Conservation (phyloP, 2,888 invertebrate genomes). For the Strigamia maritima region DNA sequence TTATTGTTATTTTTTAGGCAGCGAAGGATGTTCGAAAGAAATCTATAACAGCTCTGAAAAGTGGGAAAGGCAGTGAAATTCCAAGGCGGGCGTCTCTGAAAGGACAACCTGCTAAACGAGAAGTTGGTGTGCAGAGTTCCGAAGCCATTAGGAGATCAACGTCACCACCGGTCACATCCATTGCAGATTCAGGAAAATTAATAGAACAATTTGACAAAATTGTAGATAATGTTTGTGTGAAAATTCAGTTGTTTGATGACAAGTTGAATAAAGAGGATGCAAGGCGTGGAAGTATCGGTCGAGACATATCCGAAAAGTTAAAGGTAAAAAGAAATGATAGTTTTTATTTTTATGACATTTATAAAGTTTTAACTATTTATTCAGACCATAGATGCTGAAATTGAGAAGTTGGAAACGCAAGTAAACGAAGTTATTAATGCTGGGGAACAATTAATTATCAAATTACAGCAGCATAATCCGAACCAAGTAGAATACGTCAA, state of each 20-base stretch:
- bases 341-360: not conserved
- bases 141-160: not conserved
- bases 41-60: not conserved
- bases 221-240: not conserved
- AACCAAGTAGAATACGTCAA: slow-evolving; percentile 34
- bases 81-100: not conserved
- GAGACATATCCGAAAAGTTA: slow-evolving; percentile 31
- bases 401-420: slow-evolving; percentile 40
- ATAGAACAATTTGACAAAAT: slow-evolving; percentile 27
- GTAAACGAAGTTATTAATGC: slow-evolving; percentile 40
- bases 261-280: slow-evolving; percentile 29
- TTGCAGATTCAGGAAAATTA: not conserved
- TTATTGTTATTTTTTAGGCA: not conserved
- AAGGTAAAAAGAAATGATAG: not conserved
- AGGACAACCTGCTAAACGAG: not conserved
- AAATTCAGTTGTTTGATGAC: slow-evolving; percentile 36
- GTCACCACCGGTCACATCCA: not conserved
- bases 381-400: slow-evolving; percentile 41
- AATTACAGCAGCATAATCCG: not conserved
- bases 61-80: slow-evolving; percentile 1
- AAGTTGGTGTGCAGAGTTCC: not conserved
- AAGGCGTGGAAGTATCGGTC: not conserved
- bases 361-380: not conserved
- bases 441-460: slow-evolving; percentile 36
- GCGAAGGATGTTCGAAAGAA: not conserved